Base-by-base conservation (phyloP, 1,140 invertebrate species). In the Vollenhovia emeryi region DNA sequence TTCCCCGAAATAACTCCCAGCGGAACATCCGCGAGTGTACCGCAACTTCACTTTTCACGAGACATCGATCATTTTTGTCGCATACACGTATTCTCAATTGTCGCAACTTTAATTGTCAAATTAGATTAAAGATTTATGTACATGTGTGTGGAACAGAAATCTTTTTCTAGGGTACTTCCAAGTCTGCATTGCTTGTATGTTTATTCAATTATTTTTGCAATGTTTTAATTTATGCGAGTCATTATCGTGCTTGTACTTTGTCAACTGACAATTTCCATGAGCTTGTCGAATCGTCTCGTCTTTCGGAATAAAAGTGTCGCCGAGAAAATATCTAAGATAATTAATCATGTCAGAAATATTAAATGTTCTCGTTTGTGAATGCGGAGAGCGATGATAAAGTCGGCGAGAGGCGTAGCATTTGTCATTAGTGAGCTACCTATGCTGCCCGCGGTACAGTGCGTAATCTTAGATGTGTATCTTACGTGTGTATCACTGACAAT, bases 1-100 rank as follows among this genome's bases (percentile, higher is more conserved):
- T 85, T 75, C 55, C 64, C 11, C 85, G 82, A 89, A 91, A 90
- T 69, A 71, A 92, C 89, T 91, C 82, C 71, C 87, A 89, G 93
- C 92, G 91, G 73, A 57, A 55, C 18, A 50, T 0, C 7, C 50
- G 30, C 27, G 45, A 55, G 74, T 86, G 75, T 78, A 60, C 33
- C 21, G 11, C 18, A 55, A n/a, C n/a, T n/a, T n/a, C n/a, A n/a
- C n/a, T n/a, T n/a, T n/a, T n/a, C n/a, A n/a, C 27, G 50, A 33
- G 57, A 55, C 27, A 15, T 43, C 5, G 11, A 40, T 84, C 36
- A 27, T 27, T 45, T 7, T 80, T 43, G 7, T 80, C 40, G 9
- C 15, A 18, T 9, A 11, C 1, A 30, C 33, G 15, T 9, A 55
- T 30, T 80, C 33, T 69, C 21, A 33, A 43, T 11, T 50, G 24